Conservation (phyloP, 2,113 vertebrate genomes). For the Lanius ludovicianus region DNA sequence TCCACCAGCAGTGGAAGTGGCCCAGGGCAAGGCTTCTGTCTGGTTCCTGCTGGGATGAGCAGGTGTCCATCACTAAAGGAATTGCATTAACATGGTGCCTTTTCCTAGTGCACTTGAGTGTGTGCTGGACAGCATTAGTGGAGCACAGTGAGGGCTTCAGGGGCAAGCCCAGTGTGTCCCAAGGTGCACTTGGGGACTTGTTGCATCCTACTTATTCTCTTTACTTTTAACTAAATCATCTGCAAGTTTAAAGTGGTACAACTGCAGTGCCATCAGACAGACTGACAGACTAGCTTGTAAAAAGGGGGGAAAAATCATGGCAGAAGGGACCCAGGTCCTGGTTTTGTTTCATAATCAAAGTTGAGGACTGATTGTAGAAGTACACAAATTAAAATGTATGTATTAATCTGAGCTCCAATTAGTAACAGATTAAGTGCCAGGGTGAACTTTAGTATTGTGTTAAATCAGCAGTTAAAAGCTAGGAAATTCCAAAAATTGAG, state of each 20-base stretch:
- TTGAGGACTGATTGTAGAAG: background rate
- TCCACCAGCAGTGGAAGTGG: background rate
- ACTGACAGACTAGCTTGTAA: background rate
- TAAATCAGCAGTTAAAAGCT: background rate
- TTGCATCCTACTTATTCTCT: background rate
- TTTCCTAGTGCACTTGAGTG: background rate
- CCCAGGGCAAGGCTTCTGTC: background rate
- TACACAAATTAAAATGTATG: background rate
- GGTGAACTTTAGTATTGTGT: background rate
- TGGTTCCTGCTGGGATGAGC: background rate
- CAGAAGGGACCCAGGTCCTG: background rate
- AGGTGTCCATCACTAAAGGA: background rate
- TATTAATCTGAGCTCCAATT: background rate
- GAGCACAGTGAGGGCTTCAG: background rate
- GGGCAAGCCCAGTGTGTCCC: background rate
- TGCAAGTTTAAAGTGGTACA: background rate
- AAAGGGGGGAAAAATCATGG: rapidly evolving
- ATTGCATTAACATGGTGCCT: rapidly evolving
- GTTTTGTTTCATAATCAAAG: background rate
- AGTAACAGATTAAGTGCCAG: background rate
- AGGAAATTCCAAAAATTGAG: background rate
- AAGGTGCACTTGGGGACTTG: background rate
- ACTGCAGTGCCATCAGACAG: background rate
- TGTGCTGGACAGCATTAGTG: background rate
- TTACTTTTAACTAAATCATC: background rate